These are phyloP conservation scores for Hystrix brachyura DNA, from an alignment of 2,113 vertebrate genomes.

Conservation along the genomic window DNA sequence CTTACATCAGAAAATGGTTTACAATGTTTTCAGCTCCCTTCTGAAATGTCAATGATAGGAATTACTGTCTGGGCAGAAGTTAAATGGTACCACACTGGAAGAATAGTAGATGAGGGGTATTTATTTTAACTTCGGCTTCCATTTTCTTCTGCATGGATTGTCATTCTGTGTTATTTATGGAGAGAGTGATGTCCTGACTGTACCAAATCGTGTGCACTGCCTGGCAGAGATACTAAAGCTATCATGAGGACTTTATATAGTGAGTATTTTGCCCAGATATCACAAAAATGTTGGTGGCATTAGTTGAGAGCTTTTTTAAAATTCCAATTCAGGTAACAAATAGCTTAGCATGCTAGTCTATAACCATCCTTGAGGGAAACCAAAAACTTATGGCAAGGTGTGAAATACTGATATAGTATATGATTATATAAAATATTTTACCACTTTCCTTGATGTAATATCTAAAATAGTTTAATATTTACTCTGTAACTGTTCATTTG, in stretches of 20 bases:
- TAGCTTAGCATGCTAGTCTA: background rate
- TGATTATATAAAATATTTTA: constrained; percentile 11
- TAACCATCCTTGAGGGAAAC: constrained; percentile 5
- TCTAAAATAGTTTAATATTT: background rate
- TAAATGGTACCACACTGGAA: constrained; percentile 75
- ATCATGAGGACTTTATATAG: background rate
- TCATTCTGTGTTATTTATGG: constrained; percentile 65
- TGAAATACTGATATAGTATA: background rate
- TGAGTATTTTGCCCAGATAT: constrained; percentile 44
- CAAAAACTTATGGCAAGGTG: background rate
- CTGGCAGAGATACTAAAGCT: constrained; percentile 63
- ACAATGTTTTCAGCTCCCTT: constrained; percentile 71
- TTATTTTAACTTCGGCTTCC: constrained; percentile 75
- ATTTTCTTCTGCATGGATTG: constrained; percentile 74
- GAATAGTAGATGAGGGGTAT: background rate
- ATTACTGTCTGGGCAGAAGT: constrained; percentile 72
- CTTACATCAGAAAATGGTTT: constrained; percentile 41
- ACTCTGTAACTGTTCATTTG: background rate
- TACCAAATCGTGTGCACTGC: constrained; percentile 56
- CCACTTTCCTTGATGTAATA: background rate
- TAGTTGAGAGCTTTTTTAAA: constrained; percentile 38
- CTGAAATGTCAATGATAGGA: constrained; percentile 77
- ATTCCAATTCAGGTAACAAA: constrained; percentile 18
- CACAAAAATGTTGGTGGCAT: constrained; percentile 33
- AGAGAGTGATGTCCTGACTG: constrained; percentile 20